A percentile compares a stretch with the other conserved stretches of the same genome.
Conservation (phyloP, 2,113 vertebrate species). For the Glaucomys volans region DNA sequence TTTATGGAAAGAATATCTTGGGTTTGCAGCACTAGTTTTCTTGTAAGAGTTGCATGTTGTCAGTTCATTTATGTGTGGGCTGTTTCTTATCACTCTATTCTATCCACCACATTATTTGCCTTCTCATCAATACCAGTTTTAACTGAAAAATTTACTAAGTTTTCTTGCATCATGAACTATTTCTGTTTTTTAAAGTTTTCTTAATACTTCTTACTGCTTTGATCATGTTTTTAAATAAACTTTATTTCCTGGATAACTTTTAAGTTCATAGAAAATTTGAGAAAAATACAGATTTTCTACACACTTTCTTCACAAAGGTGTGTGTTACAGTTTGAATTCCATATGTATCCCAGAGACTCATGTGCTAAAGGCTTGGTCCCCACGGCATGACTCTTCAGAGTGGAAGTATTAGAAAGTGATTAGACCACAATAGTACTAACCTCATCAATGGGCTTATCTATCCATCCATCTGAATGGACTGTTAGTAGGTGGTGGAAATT, state of each 20-base stretch:
- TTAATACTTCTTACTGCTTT: not conserved
- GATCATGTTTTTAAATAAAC: not conserved
- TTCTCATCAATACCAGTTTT: not conserved
- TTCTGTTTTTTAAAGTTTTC: not conserved
- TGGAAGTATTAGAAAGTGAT: too few relatives aligned
- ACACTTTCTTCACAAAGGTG: not conserved
- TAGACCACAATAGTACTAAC: too few relatives aligned
- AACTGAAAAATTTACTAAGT: not conserved
- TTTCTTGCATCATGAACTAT: not conserved
- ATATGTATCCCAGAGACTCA: too few relatives aligned
- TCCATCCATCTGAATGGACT: too few relatives aligned
- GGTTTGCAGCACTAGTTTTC: not conserved
- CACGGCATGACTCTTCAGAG: too few relatives aligned
- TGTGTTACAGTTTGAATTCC: too few relatives aligned
- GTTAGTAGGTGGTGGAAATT: too few relatives aligned
- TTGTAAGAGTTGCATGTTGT: not conserved
- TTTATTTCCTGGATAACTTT: not conserved
- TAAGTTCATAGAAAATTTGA: not conserved
- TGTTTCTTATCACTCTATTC: not conserved
- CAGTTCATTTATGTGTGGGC: not conserved
- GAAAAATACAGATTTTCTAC: not conserved
- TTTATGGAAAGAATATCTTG: not conserved
- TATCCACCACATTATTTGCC: not conserved
- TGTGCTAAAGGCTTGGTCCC: too few relatives aligned
- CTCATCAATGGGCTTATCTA: too few relatives aligned